phyloP scores from a whole-genome alignment of 2,113 vertebrate genomes.

The Ptychochromis oligacanthus region DNA sequence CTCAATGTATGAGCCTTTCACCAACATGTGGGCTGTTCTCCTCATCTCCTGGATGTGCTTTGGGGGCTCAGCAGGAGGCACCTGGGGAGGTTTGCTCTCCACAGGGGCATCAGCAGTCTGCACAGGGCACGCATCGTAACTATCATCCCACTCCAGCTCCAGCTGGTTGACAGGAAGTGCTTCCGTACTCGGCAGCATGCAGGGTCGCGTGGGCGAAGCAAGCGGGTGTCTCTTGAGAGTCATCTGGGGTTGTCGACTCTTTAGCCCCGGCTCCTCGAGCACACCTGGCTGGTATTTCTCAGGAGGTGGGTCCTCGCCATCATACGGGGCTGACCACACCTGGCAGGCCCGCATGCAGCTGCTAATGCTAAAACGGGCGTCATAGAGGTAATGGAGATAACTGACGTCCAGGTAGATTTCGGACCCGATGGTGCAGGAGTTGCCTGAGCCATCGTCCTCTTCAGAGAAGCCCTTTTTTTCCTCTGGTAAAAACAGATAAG shows the following conservation, averaged over 20 bases:
- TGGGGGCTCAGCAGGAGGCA: constrained; percentile 79
- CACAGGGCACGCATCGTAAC: constrained; percentile 86
- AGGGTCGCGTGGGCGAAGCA: constrained; percentile 4
- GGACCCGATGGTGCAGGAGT: constrained; percentile 87
- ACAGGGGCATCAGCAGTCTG: constrained; percentile 71
- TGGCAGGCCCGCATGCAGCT: constrained; percentile 86
- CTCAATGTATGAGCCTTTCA: constrained; percentile 93
- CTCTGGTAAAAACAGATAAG: constrained; percentile 64
- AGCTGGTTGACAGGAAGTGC: constrained; percentile 72
- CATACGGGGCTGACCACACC: constrained; percentile 93
- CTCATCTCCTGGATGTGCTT: constrained; percentile 95
- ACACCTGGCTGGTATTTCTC: constrained; percentile 82
- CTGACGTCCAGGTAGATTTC: constrained; percentile 90
- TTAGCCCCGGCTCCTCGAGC: constrained; percentile 75
- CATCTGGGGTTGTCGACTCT: constrained; percentile 36
- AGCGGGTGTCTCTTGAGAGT: constrained; percentile 39
- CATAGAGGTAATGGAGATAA: constrained; percentile 94
- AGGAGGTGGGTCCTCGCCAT: constrained; percentile 88
- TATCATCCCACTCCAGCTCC: constrained; percentile 98
- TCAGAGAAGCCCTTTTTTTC: constrained; percentile 32
- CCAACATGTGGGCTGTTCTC: constrained; percentile 87
- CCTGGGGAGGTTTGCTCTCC: constrained; percentile 12
- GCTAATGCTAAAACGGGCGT: constrained; percentile 87
- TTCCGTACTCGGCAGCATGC: constrained; percentile 21
- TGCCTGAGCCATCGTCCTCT: constrained; percentile 55